A percentile compares a stretch with the other conserved stretches of the same genome.
Conservation (phyloP, 2,797 vertebrate species). For the Distichodus sexfasciatus region DNA sequence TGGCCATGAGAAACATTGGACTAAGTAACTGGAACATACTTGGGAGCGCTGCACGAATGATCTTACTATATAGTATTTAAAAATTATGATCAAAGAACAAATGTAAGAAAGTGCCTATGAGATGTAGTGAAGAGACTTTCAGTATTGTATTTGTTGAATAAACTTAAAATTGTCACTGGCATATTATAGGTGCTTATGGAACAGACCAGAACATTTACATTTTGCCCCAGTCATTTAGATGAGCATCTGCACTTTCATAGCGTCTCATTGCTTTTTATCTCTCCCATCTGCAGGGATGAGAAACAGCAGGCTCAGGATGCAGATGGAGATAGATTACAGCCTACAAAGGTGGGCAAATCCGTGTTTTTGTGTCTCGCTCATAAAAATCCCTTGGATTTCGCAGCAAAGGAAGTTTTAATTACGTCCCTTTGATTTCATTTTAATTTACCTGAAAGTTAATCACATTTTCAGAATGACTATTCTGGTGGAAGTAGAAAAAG, state of each 20-base stretch:
- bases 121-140: no score
- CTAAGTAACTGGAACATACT: no score
- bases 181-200: not conserved
- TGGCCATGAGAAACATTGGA: no score
- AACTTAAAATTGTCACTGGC: not conserved
- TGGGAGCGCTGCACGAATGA: no score
- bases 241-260: not conserved
- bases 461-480: not conserved
- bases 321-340: slow-evolving; percentile 84
- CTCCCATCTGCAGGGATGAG: slow-evolving; percentile 85
- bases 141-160: no score
- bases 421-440: not conserved
- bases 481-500: not conserved
- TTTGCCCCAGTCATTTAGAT: not conserved
- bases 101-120: no score
- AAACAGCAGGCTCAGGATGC: slow-evolving; percentile 78
- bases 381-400: not conserved
- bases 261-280: slow-evolving; percentile 67
- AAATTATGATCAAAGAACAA: no score
- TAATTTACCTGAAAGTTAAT: not conserved
- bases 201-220: not conserved
- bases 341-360: slow-evolving; percentile 77
- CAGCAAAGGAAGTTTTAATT: no score
- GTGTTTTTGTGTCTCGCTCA: not conserved
- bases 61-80: no score